Evolutionary conservation across 2,113 vertebrate genomes (phyloP).

Genomic region (Oenanthe oenanthe): DNA sequence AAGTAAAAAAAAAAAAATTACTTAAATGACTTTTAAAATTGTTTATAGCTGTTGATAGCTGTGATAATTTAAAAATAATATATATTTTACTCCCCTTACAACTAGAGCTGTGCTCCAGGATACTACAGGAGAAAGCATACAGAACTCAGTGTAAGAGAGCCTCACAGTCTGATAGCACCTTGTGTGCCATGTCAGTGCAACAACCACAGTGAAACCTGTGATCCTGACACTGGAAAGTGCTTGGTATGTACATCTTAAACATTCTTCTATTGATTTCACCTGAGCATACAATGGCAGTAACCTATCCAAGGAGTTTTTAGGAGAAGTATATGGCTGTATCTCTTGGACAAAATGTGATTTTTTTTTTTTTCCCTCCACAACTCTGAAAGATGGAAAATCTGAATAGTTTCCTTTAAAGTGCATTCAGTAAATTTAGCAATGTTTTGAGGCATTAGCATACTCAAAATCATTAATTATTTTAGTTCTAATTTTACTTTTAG

Average conservation of each 20-base stretch:
- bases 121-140: slow-evolving; percentile 78
- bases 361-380: rapidly evolving
- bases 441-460: not conserved
- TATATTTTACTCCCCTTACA: not conserved
- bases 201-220: slow-evolving; percentile 88
- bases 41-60: not conserved
- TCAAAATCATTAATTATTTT: not conserved
- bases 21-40: not conserved
- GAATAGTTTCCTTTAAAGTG: not conserved
- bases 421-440: not conserved
- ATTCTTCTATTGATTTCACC: not conserved
- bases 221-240: slow-evolving; percentile 85
- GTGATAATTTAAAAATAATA: no score
- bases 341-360: not conserved
- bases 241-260: slow-evolving; percentile 75
- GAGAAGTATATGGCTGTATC: not conserved
- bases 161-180: slow-evolving; percentile 56
- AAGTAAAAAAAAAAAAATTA: not conserved
- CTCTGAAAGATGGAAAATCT: not conserved
- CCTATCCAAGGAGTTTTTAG: not conserved
- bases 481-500: not conserved
- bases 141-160: slow-evolving; percentile 48
- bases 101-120: slow-evolving; percentile 87
- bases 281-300: not conserved
- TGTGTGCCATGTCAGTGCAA: slow-evolving; percentile 89